phyloP scores from a whole-genome alignment of 2,888 invertebrate genomes.

The Philonicus albiceps region DNA sequence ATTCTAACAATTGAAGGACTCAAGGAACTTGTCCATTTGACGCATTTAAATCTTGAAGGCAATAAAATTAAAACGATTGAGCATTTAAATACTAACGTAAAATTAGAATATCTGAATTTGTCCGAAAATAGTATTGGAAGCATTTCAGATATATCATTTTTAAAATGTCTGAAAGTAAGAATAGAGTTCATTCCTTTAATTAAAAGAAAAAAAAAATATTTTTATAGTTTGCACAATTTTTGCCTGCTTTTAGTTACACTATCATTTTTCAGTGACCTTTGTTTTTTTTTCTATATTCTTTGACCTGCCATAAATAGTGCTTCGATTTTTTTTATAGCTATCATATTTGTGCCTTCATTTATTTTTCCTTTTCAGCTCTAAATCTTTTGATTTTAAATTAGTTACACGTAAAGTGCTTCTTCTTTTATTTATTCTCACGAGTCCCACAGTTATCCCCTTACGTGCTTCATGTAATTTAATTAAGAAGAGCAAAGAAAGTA shows the following conservation, averaged over 20 bases:
- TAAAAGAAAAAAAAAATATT: background rate
- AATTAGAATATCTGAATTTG: conserved; percentile 84
- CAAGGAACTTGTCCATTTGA: conserved; percentile 81
- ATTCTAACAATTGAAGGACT: conserved; percentile 90
- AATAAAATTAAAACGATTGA: conserved; percentile 95
- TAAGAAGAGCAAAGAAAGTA: background rate
- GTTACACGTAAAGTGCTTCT: background rate
- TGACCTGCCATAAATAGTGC: background rate
- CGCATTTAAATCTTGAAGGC: conserved; percentile 83
- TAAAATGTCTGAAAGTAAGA: conserved; percentile 82
- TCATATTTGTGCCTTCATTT: background rate
- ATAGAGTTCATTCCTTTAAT: conserved; percentile 41
- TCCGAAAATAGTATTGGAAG: conserved; percentile 88
- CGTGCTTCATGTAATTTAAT: background rate
- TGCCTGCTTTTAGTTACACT: conserved; percentile 15
- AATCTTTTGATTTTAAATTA: background rate
- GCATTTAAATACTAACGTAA: conserved; percentile 81
- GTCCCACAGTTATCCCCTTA: background rate
- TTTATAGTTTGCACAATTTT: conserved; percentile 15
- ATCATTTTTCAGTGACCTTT: background rate
- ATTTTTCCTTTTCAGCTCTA: background rate
- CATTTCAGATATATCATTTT: conserved; percentile 83
- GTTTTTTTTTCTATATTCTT: background rate
- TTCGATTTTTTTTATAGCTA: background rate
- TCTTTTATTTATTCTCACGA: background rate